Percentiles rank a stretch among this genome's conserved stretches.
Conservation (phyloP, 2,888 invertebrate species). For the Pammene aurita region DNA sequence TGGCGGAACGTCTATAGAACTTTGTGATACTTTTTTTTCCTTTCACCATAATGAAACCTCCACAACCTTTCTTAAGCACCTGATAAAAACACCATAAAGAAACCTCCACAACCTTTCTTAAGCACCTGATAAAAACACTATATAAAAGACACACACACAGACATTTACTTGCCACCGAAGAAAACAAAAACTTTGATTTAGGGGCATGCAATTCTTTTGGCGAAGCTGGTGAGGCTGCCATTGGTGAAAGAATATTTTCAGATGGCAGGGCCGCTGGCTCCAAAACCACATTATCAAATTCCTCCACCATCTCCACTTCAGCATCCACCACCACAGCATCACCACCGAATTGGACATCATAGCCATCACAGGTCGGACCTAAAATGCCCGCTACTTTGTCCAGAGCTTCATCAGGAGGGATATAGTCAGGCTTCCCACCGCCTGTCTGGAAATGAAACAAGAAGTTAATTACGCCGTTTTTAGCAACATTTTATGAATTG, state of each 20-base stretch:
- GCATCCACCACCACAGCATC: conserved; percentile 34
- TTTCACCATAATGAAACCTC: no score
- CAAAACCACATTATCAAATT: conserved; percentile 1
- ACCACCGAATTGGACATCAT: conserved; percentile 43
- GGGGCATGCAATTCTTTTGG: not conserved
- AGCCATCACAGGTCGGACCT: conserved; percentile 42
- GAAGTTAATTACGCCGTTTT: not conserved
- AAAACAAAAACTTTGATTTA: no score
- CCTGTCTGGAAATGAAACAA: conserved; percentile 41
- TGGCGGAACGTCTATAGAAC: no score
- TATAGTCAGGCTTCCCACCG: conserved; percentile 42
- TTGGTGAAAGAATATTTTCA: conserved; percentile 1
- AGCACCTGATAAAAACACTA: no score
- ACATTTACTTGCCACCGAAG: no score
- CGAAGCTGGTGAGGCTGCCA: conserved; percentile 3
- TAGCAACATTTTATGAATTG: not conserved
- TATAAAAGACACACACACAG: no score
- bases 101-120: no score
- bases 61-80: no score
- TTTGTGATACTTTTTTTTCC: no score
- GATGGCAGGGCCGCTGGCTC: not conserved
- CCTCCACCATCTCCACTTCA: conserved; percentile 1
- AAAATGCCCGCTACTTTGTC: conserved; percentile 44
- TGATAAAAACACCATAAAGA: no score
- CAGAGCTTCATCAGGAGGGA: conserved; percentile 43